These are phyloP conservation scores for Adrianichthys oophorus DNA, from an alignment of 2,797 vertebrate species.

Conservation along the genomic window DNA sequence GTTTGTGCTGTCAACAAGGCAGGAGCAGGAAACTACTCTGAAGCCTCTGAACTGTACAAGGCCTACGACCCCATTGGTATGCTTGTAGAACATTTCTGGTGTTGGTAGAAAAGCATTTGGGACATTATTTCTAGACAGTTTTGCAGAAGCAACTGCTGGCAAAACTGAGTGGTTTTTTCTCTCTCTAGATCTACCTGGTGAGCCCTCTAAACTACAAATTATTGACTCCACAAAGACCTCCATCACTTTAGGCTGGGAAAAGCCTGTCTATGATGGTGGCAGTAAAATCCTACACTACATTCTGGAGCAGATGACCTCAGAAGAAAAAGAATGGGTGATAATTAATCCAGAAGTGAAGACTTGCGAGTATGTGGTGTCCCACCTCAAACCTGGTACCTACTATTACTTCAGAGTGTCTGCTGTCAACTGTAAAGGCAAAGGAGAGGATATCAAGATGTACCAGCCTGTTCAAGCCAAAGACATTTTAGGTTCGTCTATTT, in stretches of 20 bases:
- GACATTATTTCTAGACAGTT: background rate
- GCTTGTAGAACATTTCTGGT: slow-evolving; percentile 9
- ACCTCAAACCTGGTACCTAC: slow-evolving; percentile 89
- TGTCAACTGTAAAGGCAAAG: slow-evolving; percentile 89
- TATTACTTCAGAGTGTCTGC: slow-evolving; percentile 94
- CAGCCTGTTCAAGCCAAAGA: slow-evolving; percentile 96
- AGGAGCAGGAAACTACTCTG: slow-evolving; percentile 91
- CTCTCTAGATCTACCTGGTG: slow-evolving; percentile 88
- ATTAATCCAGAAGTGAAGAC: slow-evolving; percentile 91
- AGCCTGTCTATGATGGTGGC: slow-evolving; percentile 93
- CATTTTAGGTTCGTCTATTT: slow-evolving; percentile 87
- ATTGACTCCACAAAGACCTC: slow-evolving; percentile 96
- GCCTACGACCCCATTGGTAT: slow-evolving; percentile 94
- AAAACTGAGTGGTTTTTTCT: slow-evolving; percentile 15
- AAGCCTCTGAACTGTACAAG: slow-evolving; percentile 90
- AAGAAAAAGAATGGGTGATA: slow-evolving; percentile 89
- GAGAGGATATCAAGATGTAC: slow-evolving; percentile 91
- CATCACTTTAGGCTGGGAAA: slow-evolving; percentile 93
- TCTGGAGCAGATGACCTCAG: slow-evolving; percentile 86
- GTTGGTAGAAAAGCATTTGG: too few relatives aligned
- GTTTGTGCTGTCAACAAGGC: slow-evolving; percentile 96
- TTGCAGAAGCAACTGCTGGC: background rate
- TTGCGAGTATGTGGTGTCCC: slow-evolving; percentile 93
- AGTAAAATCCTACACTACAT: slow-evolving; percentile 89
- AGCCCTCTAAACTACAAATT: slow-evolving; percentile 90